Evolutionary conservation across 2,888 invertebrate species (phyloP), one percentile per base, ranked within the genome.

Genomic region (Kuschelorhynchus macadamiae): DNA sequence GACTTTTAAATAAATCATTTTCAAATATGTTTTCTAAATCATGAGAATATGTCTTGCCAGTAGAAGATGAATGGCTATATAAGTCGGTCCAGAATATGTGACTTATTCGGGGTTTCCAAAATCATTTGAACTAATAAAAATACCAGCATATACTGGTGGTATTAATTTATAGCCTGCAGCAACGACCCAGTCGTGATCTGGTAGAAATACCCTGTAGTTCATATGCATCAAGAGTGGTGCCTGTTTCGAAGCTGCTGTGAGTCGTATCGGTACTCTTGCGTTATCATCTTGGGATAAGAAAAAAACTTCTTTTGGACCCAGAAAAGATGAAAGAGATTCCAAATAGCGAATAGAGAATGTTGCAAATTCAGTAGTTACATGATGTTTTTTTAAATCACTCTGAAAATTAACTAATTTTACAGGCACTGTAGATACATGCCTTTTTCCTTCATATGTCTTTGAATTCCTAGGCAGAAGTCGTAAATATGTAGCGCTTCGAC

Each of bases 41-140:
- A n/a, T n/a, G n/a, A 25, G 7, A 25, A 7, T 5, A 25, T 25
- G 7, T 7, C 25, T 25, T 25, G 4, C 25, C 25, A 5, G n/a
- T n/a, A n/a, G n/a, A n/a, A 30, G 30, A 33, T 75, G 71, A 30
- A 74, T 80, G 74, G 81, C 78, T 41, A 84, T 75, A 73, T 81
- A 82, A 55, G 83, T 85, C 53, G 84, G 83, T 11, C 83, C 84
- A 60, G 75, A 78, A 81, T 46, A 81, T 25, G 75, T 57, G 21
- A 83, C 81, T 49, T 80, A 79, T 74, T 80, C 61, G 63, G 76
- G 73, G 44, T 74, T 67, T 49, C 79, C 78, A 66, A 75, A 41
- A 33, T 63, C 71, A 68, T 77, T 72, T 16, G 50, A 46, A 42
- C 74, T 73, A 4, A 81, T 74, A 32, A 21, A 30, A 36, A 66